Evolutionary conservation across 2,888 invertebrate genomes (phyloP), one percentile per base, ranked within the genome.

Genomic region (Copidosoma aretas): DNA sequence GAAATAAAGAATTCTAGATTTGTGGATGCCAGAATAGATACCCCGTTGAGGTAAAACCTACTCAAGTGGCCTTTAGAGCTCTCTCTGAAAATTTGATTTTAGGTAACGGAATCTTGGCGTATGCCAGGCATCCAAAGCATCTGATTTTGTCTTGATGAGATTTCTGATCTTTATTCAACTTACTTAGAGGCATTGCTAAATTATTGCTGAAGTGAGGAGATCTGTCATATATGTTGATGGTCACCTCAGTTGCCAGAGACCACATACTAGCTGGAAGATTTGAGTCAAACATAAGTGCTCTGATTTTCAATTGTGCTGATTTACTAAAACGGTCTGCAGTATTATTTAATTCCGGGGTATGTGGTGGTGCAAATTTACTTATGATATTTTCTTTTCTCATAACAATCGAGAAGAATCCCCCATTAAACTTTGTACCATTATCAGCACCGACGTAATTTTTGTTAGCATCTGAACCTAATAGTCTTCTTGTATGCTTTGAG

Each of bases 11-110:
- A n/a, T 22, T 41, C n/a, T 46, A 10, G 4, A 43, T 14, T 10
- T 59, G 43, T 22, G 46, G 59, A 21, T 59, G 59, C 24, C 59
- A 59, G n/a, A 59, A 22, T 1, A 59, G 24, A 24, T 43, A 59
- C 21, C n/a, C n/a, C 43, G 22, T 59, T 14, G 19, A 19, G 0
- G 46, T 43, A 22, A 24, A 24, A 1, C 43, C 59, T 15, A 59
- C 46, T 46, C 41, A 41, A 17, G 21, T 43, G 8, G 41, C 21
- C 19, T 43, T 46, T 8, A 41, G 5, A 3, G 59, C 59, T n/a
- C 46, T 59, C 24, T 41, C 46, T 17, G 59, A 41, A 21, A 59
- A 43, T 22, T 43, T 46, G 1, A 14, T 59, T 43, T 59, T 43
- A 14, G 59, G 14, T 1, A 43, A 19, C 5, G 59, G 46, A n/a